Evolutionary conservation across 1,140 invertebrate genomes (phyloP).

Genomic region (Drosophila nebulosa): DNA sequence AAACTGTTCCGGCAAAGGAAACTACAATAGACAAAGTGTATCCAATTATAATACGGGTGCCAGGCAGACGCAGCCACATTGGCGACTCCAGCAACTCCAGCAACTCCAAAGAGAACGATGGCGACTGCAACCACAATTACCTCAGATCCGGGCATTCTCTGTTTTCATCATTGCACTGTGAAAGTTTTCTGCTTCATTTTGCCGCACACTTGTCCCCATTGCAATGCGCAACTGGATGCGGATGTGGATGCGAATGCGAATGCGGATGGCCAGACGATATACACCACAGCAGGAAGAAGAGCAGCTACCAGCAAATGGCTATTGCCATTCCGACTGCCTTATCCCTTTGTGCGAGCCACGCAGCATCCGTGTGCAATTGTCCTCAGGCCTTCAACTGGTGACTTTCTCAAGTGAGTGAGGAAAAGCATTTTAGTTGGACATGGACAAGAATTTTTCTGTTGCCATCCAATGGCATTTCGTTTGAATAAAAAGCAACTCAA

Average conservation of each 20-base stretch:
- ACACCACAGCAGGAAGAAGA: conserved; percentile 8
- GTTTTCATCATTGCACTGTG: conserved; percentile 90
- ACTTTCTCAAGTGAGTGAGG: conserved; percentile 88
- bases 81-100: conserved; percentile 6
- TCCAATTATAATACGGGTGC: conserved; percentile 75
- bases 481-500: background rate
- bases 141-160: conserved; percentile 89
- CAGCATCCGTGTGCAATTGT: conserved; percentile 88
- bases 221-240: conserved; percentile 83
- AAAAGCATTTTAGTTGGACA: background rate
- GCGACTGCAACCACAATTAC: conserved; percentile 71
- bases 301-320: conserved; percentile 65
- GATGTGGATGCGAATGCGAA: conserved; percentile 33
- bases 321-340: conserved; percentile 89
- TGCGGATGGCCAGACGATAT: conserved; percentile 16
- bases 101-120: conserved; percentile 29
- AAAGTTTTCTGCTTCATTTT: conserved; percentile 90
- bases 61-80: conserved; percentile 15
- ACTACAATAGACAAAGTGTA: conserved; percentile 61
- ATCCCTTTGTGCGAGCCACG: conserved; percentile 88
- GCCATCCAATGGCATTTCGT: background rate
- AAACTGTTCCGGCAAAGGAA: background rate
- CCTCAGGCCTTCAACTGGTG: conserved; percentile 89
- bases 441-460: background rate
- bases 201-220: conserved; percentile 87